Base-by-base conservation (phyloP, 2,797 vertebrate genomes). In the Selene dorsalis region DNA sequence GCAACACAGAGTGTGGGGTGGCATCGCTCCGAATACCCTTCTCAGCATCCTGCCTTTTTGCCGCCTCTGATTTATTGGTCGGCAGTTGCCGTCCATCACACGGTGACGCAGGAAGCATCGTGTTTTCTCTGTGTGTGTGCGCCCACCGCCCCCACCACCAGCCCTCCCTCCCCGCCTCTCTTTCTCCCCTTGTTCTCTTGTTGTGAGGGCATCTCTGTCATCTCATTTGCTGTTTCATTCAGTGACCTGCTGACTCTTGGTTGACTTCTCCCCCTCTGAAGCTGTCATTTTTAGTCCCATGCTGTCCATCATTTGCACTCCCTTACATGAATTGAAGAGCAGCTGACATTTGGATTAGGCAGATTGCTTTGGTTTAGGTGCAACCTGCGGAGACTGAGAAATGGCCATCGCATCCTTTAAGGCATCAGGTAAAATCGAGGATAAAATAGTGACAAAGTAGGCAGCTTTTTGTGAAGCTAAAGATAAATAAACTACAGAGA, bases 61-160 rank as follows among this genome's bases (percentile, higher is more conserved):
- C 67, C 72, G 65, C 84, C 71, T 88, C 90, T 92, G 91, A 93
- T 94, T 93, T 92, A 91, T 93, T 88, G 86, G 89, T 72, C 69
- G 12, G 73, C 53, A 81, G 82, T 69, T 30, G 57, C 84, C 76
- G 89, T 93, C 90, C 89, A 92, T 94, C 93, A 92, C 81, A 20
- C 76, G 18, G 20, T 75, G 80, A 88, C 69, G 77, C 82, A 52
- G 83, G 75, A 87, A 87, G 86, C 85, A 39, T 85, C 65, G 57
- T 87, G 91, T 91, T 93, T 91, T 89, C 87, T 85, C 75, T 82
- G 60, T 57, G 73, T 82, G 59, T 74, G 69, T 76, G 75, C 71
- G 53, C 16, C 14, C 52, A 39, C 26, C 48, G 30, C 55, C 61
- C 14, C 32, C 14, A 8, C 45, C 12, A 14, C 14, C 16, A 0